Evolutionary conservation across 2,113 vertebrate species (phyloP).

Genomic region (Trochalopteron elliotii): DNA sequence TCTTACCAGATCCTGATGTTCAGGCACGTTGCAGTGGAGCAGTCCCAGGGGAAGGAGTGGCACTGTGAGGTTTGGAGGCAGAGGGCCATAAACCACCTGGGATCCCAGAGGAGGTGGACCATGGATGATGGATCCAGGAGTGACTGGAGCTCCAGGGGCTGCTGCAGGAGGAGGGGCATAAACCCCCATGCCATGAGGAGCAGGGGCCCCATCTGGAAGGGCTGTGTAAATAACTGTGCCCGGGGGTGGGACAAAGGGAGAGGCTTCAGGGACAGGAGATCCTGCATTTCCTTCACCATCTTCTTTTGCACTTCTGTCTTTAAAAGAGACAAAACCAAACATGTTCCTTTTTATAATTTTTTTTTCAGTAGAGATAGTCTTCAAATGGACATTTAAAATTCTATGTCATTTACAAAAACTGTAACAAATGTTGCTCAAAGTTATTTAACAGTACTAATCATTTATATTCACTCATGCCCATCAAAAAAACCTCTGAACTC

Average conservation of each 20-base stretch:
- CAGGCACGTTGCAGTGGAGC: constrained; percentile 82
- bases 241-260: constrained; percentile 66
- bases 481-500: not conserved
- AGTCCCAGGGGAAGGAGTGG: constrained; percentile 74
- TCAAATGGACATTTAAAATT: not conserved
- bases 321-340: not conserved
- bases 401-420: not conserved
- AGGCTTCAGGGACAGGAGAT: not conserved
- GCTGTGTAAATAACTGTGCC: constrained; percentile 77
- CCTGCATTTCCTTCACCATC: constrained; percentile 60
- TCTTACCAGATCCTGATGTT: constrained; percentile 81
- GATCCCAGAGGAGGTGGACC: constrained; percentile 74
- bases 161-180: constrained; percentile 71
- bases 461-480: not conserved
- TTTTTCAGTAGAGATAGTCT: not conserved
- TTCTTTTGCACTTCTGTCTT: constrained; percentile 29
- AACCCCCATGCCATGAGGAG: constrained; percentile 73
- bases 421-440: not conserved
- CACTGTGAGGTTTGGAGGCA: constrained; percentile 67
- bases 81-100: constrained; percentile 73
- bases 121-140: constrained; percentile 74
- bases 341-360: not conserved
- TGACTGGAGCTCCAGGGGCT: not conserved
- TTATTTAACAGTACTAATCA: not conserved
- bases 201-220: constrained; percentile 74